Conservation (phyloP, 1,140 invertebrate genomes). For the Cydia fagiglandana region DNA sequence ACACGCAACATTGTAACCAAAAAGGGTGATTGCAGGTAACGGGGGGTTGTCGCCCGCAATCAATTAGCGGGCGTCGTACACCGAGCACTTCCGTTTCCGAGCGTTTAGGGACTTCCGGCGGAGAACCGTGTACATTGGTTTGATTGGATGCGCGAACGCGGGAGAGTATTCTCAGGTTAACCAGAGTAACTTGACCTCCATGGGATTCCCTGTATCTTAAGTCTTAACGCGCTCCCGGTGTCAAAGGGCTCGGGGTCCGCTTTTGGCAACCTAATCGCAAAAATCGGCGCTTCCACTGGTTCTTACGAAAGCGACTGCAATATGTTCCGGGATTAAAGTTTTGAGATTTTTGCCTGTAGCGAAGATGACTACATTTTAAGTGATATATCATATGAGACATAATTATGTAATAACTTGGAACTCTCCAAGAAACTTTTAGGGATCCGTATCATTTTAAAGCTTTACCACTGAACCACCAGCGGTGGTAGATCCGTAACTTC, state of each 20-base stretch:
- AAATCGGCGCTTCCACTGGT: no score
- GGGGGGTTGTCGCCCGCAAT: slow-evolving; percentile 50
- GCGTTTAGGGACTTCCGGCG: slow-evolving; percentile 74
- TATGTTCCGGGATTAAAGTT: no score
- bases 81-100: slow-evolving; percentile 70
- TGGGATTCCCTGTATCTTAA: no score
- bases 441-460: no score
- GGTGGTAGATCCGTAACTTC: not conserved
- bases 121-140: slow-evolving; percentile 35
- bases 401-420: not conserved
- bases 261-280: no score
- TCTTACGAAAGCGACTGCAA: no score
- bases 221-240: no score
- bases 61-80: slow-evolving; percentile 71
- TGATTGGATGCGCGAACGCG: not conserved
- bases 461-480: no score
- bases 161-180: no score
- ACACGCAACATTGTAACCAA: slow-evolving; percentile 17
- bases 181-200: no score
- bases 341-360: not conserved
- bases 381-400: not conserved
- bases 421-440: not conserved
- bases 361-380: not conserved
- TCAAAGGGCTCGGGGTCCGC: no score
- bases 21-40: slow-evolving; percentile 28